phyloP scores from a whole-genome alignment of 2,113 vertebrate species.

The Pluvianellus socialis region DNA sequence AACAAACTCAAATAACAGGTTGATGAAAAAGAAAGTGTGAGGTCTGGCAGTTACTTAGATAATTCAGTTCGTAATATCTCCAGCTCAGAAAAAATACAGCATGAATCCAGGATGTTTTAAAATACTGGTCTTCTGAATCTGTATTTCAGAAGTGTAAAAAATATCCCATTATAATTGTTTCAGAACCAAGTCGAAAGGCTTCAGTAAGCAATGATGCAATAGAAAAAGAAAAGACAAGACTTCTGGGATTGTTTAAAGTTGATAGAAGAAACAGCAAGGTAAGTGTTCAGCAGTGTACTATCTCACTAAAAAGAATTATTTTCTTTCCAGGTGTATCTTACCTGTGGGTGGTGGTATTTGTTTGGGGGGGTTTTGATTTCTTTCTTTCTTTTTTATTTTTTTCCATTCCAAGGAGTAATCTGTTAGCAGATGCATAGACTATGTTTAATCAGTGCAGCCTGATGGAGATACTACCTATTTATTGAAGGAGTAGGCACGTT shows the following conservation, averaged over 20 bases:
- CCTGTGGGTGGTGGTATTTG: neutral
- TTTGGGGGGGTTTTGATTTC: neutral
- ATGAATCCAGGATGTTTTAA: neutral
- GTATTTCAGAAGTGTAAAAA: conserved; percentile 1
- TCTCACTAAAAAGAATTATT: neutral
- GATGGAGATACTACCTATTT: neutral
- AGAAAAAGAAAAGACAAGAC: conserved; percentile 84
- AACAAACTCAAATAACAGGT: neutral
- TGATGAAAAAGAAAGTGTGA: neutral
- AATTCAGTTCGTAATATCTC: neutral
- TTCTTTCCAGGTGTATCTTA: neutral
- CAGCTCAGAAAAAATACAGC: neutral
- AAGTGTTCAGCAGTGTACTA: neutral
- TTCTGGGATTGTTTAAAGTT: conserved; percentile 88
- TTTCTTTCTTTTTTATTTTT: no score
- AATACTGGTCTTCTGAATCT: neutral
- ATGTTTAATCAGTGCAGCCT: neutral
- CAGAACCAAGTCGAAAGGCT: conserved; percentile 80
- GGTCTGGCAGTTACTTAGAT: neutral
- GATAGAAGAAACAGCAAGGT: conserved; percentile 86
- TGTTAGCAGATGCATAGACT: neutral
- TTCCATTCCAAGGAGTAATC: neutral
- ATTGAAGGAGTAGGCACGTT: neutral
- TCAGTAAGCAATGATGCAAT: conserved; percentile 74
- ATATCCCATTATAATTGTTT: conserved; percentile 9